A percentile compares a stretch with the other conserved stretches of the same genome.
Evolutionary conservation across 1,140 invertebrate genomes (phyloP).

Genomic region (Drosophila simulans): DNA sequence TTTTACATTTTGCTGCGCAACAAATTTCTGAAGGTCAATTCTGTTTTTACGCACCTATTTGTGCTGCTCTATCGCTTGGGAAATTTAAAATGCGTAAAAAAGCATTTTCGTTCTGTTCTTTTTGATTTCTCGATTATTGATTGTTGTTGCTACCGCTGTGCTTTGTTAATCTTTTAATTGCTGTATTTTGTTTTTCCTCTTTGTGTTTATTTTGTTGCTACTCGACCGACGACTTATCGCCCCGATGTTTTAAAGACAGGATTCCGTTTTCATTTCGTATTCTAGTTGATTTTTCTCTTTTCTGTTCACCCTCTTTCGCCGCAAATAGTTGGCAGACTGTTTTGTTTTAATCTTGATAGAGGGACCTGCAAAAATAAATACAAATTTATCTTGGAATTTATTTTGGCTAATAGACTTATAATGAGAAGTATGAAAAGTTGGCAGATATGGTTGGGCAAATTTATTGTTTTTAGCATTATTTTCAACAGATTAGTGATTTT

Average conservation of each 20-base stretch:
- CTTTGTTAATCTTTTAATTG: constrained; percentile 79
- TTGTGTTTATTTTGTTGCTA: constrained; percentile 69
- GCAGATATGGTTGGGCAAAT: constrained; percentile 28
- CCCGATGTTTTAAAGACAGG: constrained; percentile 66
- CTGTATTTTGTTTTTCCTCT: constrained; percentile 65
- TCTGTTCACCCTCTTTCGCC: constrained; percentile 9
- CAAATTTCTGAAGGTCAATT: constrained; percentile 69
- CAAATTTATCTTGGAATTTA: constrained; percentile 53
- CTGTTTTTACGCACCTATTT: constrained; percentile 76
- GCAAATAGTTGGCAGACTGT: constrained; percentile 34
- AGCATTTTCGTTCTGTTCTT: constrained; percentile 29
- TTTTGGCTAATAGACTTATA: constrained; percentile 27
- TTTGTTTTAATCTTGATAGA: constrained; percentile 76
- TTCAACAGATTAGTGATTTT: constrained; percentile 19
- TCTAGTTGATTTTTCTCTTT: constrained; percentile 26
- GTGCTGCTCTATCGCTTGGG: constrained; percentile 50
- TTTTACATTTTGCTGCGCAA: constrained; percentile 39
- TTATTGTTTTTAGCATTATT: constrained; percentile 37
- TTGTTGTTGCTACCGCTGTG: constrained; percentile 28
- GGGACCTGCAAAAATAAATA: constrained; percentile 32
- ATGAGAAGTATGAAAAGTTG: constrained; percentile 18
- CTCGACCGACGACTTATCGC: constrained; percentile 70
- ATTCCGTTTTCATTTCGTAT: constrained; percentile 31
- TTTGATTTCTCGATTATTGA: constrained; percentile 16
- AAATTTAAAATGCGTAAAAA: constrained; percentile 81